These are phyloP conservation scores for Capitulum mitella DNA, from an alignment of 2,888 invertebrate species.

Conservation along the genomic window DNA sequence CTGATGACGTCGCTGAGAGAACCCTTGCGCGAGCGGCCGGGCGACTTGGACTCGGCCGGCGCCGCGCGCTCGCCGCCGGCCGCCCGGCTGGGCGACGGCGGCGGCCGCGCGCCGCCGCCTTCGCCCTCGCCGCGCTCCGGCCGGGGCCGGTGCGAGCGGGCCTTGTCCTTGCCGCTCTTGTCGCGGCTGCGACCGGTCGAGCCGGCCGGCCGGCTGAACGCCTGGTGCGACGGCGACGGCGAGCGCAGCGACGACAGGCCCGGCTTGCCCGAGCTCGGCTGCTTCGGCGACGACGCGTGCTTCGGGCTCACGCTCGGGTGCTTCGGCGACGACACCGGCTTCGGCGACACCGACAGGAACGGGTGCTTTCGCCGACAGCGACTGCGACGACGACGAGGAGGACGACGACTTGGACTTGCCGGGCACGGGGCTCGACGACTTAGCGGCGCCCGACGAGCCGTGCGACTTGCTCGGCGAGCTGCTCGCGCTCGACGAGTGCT, in stretches of 20 bases:
- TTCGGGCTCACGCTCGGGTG: conserved; percentile 70
- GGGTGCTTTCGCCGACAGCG: conserved; percentile 25
- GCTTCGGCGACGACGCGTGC: conserved; percentile 45
- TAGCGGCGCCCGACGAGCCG: conserved; percentile 28
- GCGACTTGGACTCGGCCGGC: neutral
- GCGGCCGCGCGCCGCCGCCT: no score
- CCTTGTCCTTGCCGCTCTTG: neutral
- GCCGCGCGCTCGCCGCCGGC: neutral
- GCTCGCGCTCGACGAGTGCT: conserved; percentile 29
- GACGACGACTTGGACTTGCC: conserved; percentile 27
- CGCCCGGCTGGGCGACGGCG: neutral
- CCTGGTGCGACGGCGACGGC: conserved; percentile 31
- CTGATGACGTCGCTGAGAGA: conserved; percentile 79
- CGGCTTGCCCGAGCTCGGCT: conserved; percentile 67
- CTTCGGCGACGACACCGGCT: conserved; percentile 44
- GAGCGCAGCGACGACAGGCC: conserved; percentile 67
- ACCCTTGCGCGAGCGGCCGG: conserved; percentile 55
- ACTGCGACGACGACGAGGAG: conserved; percentile 28
- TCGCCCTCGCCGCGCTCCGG: neutral
- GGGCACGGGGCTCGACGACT: conserved; percentile 29
- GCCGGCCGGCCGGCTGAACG: conserved; percentile 28
- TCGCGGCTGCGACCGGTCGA: neutral
- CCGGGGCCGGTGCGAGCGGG: neutral
- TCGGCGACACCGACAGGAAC: conserved; percentile 29
- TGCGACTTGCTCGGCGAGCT: conserved; percentile 27